These are phyloP conservation scores for Eretmocerus hayati DNA, from an alignment of 2,888 invertebrate genomes.

Conservation along the genomic window DNA sequence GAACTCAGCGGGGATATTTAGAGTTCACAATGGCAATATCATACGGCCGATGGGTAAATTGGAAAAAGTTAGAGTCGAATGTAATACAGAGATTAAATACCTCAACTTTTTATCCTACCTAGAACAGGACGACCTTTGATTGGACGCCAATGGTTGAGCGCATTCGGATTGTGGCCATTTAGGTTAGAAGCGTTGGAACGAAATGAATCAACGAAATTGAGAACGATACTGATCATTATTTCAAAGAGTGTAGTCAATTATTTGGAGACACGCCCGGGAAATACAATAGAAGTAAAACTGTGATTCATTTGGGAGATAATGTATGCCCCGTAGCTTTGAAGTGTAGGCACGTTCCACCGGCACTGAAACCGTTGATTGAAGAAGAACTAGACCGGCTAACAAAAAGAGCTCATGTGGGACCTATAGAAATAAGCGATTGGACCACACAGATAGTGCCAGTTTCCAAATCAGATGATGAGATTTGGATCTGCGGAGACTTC, in stretches of 20 bases:
- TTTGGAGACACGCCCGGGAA: conserved; percentile 9
- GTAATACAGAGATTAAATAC: neutral
- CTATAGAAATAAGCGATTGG: conserved; percentile 8
- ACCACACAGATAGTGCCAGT: conserved; percentile 9
- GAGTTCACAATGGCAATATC: conserved; percentile 3
- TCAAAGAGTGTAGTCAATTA: conserved; percentile 3
- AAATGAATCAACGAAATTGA: neutral
- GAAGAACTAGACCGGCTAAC: conserved; percentile 9
- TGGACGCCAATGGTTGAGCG: conserved; percentile 14
- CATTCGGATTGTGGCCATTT: conserved; percentile 14
- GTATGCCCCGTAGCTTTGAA: conserved; percentile 12
- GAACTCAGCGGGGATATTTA: neutral
- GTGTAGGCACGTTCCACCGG: conserved; percentile 13
- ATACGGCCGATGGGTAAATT: conserved; percentile 13
- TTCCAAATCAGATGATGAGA: conserved; percentile 5
- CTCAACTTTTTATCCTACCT: conserved; percentile 11
- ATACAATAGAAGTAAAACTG: conserved; percentile 12
- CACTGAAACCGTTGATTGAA: conserved; percentile 10
- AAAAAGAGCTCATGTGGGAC: conserved; percentile 5
- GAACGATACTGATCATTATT: neutral
- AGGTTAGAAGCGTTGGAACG: neutral
- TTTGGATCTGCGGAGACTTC: conserved; percentile 11
- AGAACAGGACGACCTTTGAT: conserved; percentile 14
- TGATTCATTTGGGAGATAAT: conserved; percentile 16
- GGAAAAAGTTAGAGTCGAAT: conserved; percentile 5